Evolutionary conservation across 2,113 vertebrate genomes (phyloP), one percentile per base, ranked within the genome.

Genomic region (Carollia perspicillata): DNA sequence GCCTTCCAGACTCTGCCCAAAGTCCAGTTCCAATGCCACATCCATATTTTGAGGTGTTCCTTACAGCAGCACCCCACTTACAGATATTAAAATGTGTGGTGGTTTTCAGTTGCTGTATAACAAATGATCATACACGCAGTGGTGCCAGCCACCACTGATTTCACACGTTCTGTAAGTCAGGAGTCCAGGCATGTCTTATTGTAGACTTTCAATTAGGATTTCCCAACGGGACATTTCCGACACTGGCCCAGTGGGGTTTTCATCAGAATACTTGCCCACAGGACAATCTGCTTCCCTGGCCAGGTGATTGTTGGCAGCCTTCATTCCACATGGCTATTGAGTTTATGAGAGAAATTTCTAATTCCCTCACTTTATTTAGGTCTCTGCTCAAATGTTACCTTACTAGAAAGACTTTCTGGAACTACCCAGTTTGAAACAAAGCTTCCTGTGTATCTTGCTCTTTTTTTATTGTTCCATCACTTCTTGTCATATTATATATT

Each of bases 291-390:
- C 42, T 66, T 78, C 16, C 37, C 51, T 51, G 40, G 4, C 55
- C 22, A 55, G 18, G 16, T 3, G 7, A 6, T 33, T 66, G 4
- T 16, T 40, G 44, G 13, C 17, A 60, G 1, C 33, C 26, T 49
- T 68, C 6, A 2, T 13, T 37, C 7, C 17, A 5, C 0, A 0
- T 6, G 13, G 14, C 55, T 51, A 3, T 37, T 28, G 11, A 3
- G 40, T 42, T 84, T 10, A 20, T 17, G 4, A 18, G 20, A 80
- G 13, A 58, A 1, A 9, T 58, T 33, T 63, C 9, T 51, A 28
- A 80, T 68, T 37, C 9, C n/a, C 10, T 84, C 5, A 14, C 44
- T 78, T 94, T 28, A 11, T 58, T 44, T 74, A 20, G 13, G 14
- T 42, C 40, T 85, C 16, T 84, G 22, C 13, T 72, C 63, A 53